Evolutionary conservation across 2,888 invertebrate genomes (phyloP).

Genomic region (Ptychoptera albimana): DNA sequence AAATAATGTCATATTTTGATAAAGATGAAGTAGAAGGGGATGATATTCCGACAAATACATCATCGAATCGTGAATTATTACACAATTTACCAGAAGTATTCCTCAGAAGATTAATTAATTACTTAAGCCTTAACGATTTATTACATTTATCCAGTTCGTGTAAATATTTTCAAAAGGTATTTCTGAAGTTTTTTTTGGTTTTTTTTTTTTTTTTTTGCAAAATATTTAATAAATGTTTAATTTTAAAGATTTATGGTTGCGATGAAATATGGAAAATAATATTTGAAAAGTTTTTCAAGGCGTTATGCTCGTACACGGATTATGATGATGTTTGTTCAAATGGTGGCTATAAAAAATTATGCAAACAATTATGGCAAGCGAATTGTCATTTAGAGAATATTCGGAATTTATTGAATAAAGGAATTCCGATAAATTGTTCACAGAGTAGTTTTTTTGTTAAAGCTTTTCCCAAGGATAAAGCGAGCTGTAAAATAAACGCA

Average conservation of each 20-base stretch:
- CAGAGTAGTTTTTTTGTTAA: neutral
- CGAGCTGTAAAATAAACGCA: no score
- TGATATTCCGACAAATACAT: no score
- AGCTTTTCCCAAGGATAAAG: no score
- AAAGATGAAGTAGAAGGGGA: no score
- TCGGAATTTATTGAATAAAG: neutral
- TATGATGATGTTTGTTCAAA: conserved; percentile 4
- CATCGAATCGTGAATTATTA: neutral
- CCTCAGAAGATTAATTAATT: conserved; percentile 1
- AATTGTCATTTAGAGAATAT: neutral
- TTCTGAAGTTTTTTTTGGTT: neutral
- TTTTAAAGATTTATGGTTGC: conserved; percentile 7
- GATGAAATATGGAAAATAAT: conserved; percentile 9
- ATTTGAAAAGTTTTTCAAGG: conserved; percentile 7
- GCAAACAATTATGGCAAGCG: conserved; percentile 3
- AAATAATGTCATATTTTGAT: no score
- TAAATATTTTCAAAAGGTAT: conserved; percentile 7
- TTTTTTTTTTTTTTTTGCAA: neutral
- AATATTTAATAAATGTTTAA: neutral
- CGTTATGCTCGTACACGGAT: conserved; percentile 4
- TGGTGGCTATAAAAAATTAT: conserved; percentile 6
- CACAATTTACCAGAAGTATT: conserved; percentile 7
- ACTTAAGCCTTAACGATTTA: conserved; percentile 6
- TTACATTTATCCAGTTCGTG: conserved; percentile 8
- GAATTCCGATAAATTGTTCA: neutral